Base-by-base conservation (phyloP, 1,140 invertebrate genomes). In the Procambarus virginalis region DNA sequence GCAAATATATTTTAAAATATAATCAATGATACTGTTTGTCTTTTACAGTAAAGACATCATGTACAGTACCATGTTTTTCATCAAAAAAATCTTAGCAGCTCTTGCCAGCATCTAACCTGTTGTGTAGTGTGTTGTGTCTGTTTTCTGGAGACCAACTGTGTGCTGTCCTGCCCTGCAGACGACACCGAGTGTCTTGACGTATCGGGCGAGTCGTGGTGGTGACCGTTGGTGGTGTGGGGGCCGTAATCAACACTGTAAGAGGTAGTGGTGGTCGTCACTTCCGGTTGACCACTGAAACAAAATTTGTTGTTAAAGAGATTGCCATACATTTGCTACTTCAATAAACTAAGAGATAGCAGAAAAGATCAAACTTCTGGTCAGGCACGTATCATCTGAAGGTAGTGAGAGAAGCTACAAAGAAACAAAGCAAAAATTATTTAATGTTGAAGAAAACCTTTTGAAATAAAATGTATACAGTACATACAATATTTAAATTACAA, bases 61-160 rank as follows among this genome's bases (percentile, higher is more conserved):
- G 17, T 64, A 58, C 55, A 6, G 5, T 10, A 12, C 3, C 12
- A 64, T 12, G 17, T 55, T 5, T 55, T 55, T 55, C 5, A 55
- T 55, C 51, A 55, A 55, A 55, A 1, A 55, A 55, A 8, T 55
- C 5, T 55, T 8, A 8, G 51, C 10, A 8, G 5, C 5, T 8
- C 5, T 8, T 8, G 5, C 51, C 5, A 55, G 5, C 45, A 34
- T 78, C 70, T 58, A 55, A 90, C 91, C 91, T 92, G 87, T 46
- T 92, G 91, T 70, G 91, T 92, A 22, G 89, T 92, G 80, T 92
- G 91, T 73, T 92, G 88, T 14, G 91, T 92, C 46, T 92, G 91
- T 58, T 90, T 92, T n/a, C 88, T 48, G n/a, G 91, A 90, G 14
- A 92, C 88, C 60, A 92, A 80, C 46, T 90, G 91, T 58, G 88